These are phyloP conservation scores for Rhyzopertha dominica DNA, from an alignment of 1,140 invertebrate species.

Conservation along the genomic window DNA sequence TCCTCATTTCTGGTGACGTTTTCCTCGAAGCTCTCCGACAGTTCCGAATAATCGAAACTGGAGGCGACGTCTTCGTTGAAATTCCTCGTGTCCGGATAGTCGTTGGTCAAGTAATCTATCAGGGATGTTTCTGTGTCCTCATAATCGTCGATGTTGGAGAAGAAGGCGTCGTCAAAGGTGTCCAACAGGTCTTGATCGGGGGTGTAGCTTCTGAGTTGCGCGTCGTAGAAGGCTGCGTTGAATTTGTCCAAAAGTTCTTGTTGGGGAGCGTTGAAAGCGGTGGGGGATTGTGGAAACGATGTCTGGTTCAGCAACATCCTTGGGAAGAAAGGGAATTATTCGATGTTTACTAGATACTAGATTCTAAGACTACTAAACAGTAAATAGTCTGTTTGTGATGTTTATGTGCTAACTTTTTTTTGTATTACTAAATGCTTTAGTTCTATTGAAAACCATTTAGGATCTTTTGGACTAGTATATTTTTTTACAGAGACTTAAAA, in stretches of 20 bases:
- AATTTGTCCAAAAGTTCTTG: conserved; percentile 42
- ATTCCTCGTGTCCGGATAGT: conserved; percentile 22
- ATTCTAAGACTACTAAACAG: too few relatives aligned
- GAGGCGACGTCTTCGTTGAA: conserved; percentile 30
- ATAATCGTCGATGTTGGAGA: conserved; percentile 17
- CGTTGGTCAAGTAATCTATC: conserved; percentile 32
- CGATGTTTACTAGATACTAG: too few relatives aligned
- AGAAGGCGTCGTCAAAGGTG: conserved; percentile 27
- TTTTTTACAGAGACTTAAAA: too few relatives aligned
- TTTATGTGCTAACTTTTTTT: too few relatives aligned
- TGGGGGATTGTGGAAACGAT: too few relatives aligned
- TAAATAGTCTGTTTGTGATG: too few relatives aligned
- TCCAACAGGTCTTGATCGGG: conserved; percentile 16
- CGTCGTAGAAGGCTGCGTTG: conserved; percentile 42
- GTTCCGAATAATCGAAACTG: conserved; percentile 35
- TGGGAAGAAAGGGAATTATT: too few relatives aligned
- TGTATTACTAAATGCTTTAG: too few relatives aligned
- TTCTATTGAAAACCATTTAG: too few relatives aligned
- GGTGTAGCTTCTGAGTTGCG: conserved; percentile 31
- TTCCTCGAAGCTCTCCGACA: conserved; percentile 23
- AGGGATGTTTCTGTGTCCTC: conserved; percentile 13
- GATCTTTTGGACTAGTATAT: too few relatives aligned
- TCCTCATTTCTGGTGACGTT: not conserved
- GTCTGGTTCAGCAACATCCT: too few relatives aligned
- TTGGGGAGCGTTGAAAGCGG: too few relatives aligned